These are phyloP conservation scores for Brachionus paranguensis DNA, from an alignment of 1,140 invertebrate genomes.

Conservation along the genomic window DNA sequence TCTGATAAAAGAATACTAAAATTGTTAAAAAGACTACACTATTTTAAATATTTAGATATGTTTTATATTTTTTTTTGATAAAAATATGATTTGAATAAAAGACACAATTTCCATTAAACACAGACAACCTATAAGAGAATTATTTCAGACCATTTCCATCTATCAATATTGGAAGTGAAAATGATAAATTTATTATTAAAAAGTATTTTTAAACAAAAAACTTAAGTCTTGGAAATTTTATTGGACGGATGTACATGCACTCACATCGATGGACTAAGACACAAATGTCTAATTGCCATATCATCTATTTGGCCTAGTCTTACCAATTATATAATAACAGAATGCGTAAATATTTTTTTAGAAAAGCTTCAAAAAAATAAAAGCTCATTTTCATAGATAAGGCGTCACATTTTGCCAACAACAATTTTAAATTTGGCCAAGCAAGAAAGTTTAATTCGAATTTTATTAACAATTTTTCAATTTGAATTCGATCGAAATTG, in stretches of 20 bases:
- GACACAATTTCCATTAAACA: too few species aligned
- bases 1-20: too few species aligned
- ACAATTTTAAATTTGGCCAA: conserved; percentile 24
- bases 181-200: too few species aligned
- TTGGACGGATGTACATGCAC: conserved; percentile 7
- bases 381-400: background rate
- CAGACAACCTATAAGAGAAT: too few species aligned
- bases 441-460: background rate
- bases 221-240: conserved; percentile 7
- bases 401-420: background rate
- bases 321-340: background rate
- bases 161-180: too few species aligned
- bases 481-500: conserved; percentile 29
- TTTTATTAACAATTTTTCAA: conserved; percentile 26
- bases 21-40: too few species aligned
- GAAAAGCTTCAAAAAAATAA: background rate
- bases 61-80: too few species aligned
- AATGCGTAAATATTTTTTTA: conserved; percentile 4
- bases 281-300: conserved; percentile 16
- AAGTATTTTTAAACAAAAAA: too few species aligned
- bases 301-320: background rate
- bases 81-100: too few species aligned
- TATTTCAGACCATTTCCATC: too few species aligned
- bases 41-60: too few species aligned
- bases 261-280: background rate